These are phyloP conservation scores for Agriopis aurantiaria DNA, from an alignment of 2,888 invertebrate species.

Conservation along the genomic window DNA sequence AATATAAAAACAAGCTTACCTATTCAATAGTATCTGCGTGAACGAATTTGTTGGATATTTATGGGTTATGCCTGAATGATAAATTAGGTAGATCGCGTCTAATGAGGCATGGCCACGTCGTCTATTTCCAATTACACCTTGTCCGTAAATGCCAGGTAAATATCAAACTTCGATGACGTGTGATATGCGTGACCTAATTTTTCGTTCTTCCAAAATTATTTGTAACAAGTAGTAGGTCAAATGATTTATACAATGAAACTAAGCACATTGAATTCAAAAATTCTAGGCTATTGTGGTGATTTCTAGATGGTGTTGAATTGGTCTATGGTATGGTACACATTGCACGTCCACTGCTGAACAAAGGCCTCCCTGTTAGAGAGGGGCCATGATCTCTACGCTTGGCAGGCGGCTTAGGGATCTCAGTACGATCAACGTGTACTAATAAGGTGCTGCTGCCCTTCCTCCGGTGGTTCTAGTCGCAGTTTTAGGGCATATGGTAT, in stretches of 20 bases:
- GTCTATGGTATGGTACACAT: too few species aligned
- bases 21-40: background rate
- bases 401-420: too few species aligned
- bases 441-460: too few species aligned
- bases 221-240: background rate
- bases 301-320: too few species aligned
- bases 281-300: too few species aligned
- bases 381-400: too few species aligned
- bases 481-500: too few species aligned
- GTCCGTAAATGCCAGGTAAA: constrained; percentile 36
- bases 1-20: background rate
- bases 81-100: background rate
- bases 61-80: background rate
- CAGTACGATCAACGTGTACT: too few species aligned
- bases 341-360: too few species aligned
- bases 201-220: background rate
- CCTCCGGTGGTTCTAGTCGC: too few species aligned
- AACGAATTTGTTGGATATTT: background rate
- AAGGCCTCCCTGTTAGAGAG: too few species aligned
- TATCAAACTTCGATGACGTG: constrained; percentile 30
- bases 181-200: constrained; percentile 20
- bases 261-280: background rate
- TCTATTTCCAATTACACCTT: constrained; percentile 13
- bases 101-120: constrained; percentile 1
- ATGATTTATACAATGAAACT: background rate